Conservation (phyloP, 2,113 vertebrate genomes). For the Alces alces region DNA sequence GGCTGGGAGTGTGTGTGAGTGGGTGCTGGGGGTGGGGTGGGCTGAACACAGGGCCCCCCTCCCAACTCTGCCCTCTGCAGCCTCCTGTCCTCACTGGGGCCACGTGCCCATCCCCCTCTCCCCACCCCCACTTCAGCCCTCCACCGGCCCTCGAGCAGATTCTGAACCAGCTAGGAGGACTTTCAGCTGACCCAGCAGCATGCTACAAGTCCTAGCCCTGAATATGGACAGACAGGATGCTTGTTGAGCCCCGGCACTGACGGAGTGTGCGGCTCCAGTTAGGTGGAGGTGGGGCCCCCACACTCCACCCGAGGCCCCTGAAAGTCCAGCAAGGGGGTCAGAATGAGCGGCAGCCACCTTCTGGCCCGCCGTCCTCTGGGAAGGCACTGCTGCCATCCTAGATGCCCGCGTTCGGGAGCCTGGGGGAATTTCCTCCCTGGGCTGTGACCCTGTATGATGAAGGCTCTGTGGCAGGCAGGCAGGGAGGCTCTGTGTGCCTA, state of each 20-base stretch:
- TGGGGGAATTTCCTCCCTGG: not conserved
- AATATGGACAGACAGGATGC: not conserved
- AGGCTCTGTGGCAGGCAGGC: not conserved
- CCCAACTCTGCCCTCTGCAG: not conserved
- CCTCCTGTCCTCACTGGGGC: not conserved
- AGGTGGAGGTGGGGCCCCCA: not conserved
- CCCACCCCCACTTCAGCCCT: too few species aligned
- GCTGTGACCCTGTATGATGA: not conserved
- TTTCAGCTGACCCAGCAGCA: not conserved
- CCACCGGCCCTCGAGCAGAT: too few species aligned
- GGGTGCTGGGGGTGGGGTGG: not conserved
- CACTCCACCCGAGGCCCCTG: not conserved
- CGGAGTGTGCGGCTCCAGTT: accelerated
- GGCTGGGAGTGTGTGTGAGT: not conserved
- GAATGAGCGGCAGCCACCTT: accelerated
- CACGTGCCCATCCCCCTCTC: accelerated
- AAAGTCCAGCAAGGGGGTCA: not conserved
- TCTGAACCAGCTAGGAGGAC: not conserved
- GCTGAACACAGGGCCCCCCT: not conserved
- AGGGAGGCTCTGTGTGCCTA: not conserved
- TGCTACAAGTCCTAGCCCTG: not conserved
- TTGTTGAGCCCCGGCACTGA: accelerated
- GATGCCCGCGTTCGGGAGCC: not conserved
- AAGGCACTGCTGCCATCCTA: not conserved
- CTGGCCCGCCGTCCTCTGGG: not conserved